Evolutionary conservation across 2,888 invertebrate genomes (phyloP).

Genomic region (Trachelus stipa): DNA sequence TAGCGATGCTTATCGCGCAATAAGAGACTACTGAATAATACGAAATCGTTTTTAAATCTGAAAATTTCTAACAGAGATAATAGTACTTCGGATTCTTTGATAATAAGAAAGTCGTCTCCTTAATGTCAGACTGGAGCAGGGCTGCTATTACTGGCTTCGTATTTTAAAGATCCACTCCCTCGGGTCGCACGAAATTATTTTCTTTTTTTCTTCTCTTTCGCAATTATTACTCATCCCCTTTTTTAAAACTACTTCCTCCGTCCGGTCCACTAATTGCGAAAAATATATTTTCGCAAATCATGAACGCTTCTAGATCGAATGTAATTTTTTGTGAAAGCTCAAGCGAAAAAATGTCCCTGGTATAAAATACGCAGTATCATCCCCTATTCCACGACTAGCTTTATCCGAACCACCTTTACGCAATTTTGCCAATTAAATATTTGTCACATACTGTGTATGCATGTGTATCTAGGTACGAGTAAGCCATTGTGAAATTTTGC

Average conservation of each 20-base stretch:
- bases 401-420: neutral
- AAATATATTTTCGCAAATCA: neutral
- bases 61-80: neutral
- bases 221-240: conserved; percentile 5
- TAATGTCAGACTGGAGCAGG: neutral
- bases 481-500: neutral
- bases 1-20: no score
- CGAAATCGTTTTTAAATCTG: neutral
- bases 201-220: neutral
- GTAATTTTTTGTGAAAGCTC: neutral
- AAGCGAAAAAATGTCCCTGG: neutral
- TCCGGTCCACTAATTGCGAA: neutral
- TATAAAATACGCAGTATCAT: neutral
- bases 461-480: neutral
- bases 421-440: neutral
- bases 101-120: conserved; percentile 8
- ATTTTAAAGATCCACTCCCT: conserved; percentile 24
- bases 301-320: neutral
- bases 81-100: neutral
- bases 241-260: neutral
- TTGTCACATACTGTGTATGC: neutral
- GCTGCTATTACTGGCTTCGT: neutral
- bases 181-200: conserved; percentile 10
- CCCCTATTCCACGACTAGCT: neutral
- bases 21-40: neutral